phyloP scores from a whole-genome alignment of 2,888 invertebrate genomes.

The Rhaphigaster nebulosa region DNA sequence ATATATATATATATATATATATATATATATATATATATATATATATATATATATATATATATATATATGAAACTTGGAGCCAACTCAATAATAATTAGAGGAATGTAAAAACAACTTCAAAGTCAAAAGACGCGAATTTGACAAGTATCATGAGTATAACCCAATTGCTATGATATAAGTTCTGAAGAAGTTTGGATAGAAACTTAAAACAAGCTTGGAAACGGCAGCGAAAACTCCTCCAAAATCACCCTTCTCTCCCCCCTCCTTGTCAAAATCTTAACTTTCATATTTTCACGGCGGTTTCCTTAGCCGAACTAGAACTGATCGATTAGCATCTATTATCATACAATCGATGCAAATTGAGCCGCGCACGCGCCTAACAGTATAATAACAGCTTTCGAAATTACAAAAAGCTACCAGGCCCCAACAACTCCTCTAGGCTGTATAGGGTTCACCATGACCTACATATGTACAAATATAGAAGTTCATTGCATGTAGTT shows the following conservation, averaged over 20 bases:
- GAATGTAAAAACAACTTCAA: too few relatives aligned
- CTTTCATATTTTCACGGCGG: neutral
- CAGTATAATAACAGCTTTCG: neutral
- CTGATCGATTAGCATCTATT: neutral
- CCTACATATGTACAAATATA: neutral
- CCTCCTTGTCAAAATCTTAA: neutral
- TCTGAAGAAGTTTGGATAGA: too few relatives aligned
- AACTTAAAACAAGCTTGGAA: too few relatives aligned
- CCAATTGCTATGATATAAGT: too few relatives aligned
- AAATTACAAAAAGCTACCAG: slow-evolving; percentile 10
- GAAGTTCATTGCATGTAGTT: neutral
- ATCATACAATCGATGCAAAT: slow-evolving; percentile 23
- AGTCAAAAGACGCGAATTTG: too few relatives aligned
- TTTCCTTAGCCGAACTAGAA: neutral
- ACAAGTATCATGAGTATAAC: too few relatives aligned
- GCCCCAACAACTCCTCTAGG: neutral
- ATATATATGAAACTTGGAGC: too few relatives aligned
- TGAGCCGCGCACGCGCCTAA: neutral
- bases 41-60: too few relatives aligned
- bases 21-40: too few relatives aligned
- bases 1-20: too few relatives aligned
- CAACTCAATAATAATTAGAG: too few relatives aligned
- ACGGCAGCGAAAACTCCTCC: neutral
- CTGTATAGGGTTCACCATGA: neutral
- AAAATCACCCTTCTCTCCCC: neutral